Conservation (phyloP, 2,797 vertebrate genomes). For the Lepus townsendii region DNA sequence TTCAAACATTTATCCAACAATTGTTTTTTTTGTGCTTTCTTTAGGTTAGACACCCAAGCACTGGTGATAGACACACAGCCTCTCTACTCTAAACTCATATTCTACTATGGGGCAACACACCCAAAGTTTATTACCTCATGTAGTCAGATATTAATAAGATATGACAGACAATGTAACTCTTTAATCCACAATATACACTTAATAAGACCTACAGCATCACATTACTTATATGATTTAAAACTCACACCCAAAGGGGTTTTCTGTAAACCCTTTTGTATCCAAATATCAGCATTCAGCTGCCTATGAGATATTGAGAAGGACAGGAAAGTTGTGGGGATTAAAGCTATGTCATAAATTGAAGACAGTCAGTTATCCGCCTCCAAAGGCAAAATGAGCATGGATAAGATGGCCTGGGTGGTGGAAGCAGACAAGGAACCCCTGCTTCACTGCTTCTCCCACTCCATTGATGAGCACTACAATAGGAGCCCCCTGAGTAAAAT, state of each 20-base stretch:
- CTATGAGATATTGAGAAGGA: not conserved
- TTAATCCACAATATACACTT: not conserved
- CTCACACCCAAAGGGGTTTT: not conserved
- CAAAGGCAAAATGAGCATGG: not conserved
- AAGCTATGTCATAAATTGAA: not conserved
- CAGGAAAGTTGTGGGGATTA: not conserved
- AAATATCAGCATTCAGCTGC: not conserved
- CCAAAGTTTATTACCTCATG: not conserved
- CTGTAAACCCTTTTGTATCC: not conserved
- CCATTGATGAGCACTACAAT: not conserved
- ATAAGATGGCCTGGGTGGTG: not conserved
- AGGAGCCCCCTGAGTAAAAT: not conserved
- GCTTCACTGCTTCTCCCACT: not conserved
- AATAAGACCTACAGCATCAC: not conserved
- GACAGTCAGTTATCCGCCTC: not conserved
- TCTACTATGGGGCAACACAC: not conserved
- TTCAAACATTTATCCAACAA: not conserved
- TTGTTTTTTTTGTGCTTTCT: not conserved
- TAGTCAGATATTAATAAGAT: not conserved
- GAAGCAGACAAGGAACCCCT: not conserved
- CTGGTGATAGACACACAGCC: not conserved
- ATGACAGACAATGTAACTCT: not conserved
- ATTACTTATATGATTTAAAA: constrained; percentile 22
- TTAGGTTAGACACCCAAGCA: not conserved
- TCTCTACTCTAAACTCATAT: not conserved